Evolutionary conservation across 2,888 invertebrate species (phyloP).

Genomic region (Drosophila maculinotata): DNA sequence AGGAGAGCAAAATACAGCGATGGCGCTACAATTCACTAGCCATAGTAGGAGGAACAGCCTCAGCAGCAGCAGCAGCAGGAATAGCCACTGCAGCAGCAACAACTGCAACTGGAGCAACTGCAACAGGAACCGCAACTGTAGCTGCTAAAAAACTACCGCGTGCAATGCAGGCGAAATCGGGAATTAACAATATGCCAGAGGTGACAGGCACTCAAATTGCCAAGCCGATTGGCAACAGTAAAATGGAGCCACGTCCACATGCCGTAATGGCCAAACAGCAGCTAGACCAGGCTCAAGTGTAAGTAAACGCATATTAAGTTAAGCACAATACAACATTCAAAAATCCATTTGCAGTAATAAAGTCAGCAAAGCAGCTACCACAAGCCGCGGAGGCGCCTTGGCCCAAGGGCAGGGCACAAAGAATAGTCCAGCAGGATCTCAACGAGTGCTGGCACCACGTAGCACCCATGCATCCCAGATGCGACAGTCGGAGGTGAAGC

Average conservation of each 20-base stretch:
- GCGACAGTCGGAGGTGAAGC: constrained; percentile 78
- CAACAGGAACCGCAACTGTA: neutral
- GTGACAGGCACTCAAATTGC: neutral
- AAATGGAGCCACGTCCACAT: constrained; percentile 8
- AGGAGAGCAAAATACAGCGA: constrained; percentile 30
- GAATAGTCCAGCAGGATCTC: constrained; percentile 3
- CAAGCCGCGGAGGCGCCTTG: neutral
- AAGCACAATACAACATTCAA: no score
- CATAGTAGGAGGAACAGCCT: no score
- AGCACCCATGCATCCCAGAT: constrained; percentile 66
- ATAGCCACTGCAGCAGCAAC: neutral
- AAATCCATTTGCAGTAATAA: constrained; percentile 5
- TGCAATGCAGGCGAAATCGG: constrained; percentile 4
- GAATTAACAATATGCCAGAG: constrained; percentile 11
- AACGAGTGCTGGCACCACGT: constrained; percentile 49
- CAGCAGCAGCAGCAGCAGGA: neutral
- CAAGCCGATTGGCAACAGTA: constrained; percentile 8
- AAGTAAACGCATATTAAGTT: constrained; percentile 13
- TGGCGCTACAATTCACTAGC: constrained; percentile 7
- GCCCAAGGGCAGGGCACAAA: constrained; percentile 18
- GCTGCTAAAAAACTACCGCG: constrained; percentile 17
- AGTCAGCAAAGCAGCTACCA: constrained; percentile 11
- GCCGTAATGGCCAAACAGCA: constrained; percentile 5
- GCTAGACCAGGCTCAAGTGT: constrained; percentile 8
- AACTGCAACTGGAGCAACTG: neutral